Conservation (phyloP, 2,888 invertebrate species). For the Cremastinae sp. region DNA sequence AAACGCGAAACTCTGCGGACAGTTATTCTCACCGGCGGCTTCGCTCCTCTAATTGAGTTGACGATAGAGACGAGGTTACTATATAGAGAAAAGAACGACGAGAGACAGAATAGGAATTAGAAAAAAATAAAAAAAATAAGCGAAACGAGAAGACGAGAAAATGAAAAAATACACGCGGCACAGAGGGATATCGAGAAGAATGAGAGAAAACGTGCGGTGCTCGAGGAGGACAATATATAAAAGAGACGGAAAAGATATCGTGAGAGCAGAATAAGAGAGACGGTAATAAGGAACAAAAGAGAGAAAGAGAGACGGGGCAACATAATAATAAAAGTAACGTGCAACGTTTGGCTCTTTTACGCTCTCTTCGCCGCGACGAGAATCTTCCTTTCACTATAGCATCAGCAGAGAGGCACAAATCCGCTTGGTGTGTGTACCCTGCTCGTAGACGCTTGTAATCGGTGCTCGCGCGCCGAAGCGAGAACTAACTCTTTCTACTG, state of each 20-base stretch:
- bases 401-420: neutral
- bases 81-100: conserved; percentile 9
- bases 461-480: too few species aligned
- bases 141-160: too few species aligned
- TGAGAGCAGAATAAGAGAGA: neutral
- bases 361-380: conserved; percentile 7
- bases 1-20: conserved; percentile 59
- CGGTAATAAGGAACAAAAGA: neutral
- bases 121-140: neutral
- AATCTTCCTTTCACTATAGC: conserved; percentile 57
- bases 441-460: too few species aligned
- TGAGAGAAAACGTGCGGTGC: too few species aligned
- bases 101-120: neutral
- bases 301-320: conserved; percentile 34
- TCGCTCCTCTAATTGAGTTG: conserved; percentile 64
- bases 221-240: conserved; percentile 11
- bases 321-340: too few species aligned
- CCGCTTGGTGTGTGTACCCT: neutral
- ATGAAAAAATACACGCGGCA: too few species aligned
- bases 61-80: conserved; percentile 61
- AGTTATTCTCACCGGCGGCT: conserved; percentile 43
- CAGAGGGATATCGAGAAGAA: too few species aligned
- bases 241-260: neutral
- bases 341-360: too few species aligned
- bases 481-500: too few species aligned